These are phyloP conservation scores for Platorchestia sp. DNA, from an alignment of 1,140 invertebrate genomes.

Conservation along the genomic window DNA sequence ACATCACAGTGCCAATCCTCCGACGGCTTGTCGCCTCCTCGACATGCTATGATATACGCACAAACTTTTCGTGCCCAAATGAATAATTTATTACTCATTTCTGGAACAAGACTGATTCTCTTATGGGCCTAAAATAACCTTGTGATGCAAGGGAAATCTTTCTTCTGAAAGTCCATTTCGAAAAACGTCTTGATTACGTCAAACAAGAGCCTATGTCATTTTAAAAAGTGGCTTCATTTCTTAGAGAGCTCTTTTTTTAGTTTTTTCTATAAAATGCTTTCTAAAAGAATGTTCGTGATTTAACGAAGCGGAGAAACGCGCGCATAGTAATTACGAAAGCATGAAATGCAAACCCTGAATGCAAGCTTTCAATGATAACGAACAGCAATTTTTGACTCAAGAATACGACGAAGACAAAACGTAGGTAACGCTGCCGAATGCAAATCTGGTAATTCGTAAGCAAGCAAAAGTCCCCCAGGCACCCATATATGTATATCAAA, in stretches of 20 bases:
- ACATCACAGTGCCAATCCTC: slow-evolving; percentile 47
- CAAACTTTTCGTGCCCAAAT: slow-evolving; percentile 32
- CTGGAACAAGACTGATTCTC: not conserved
- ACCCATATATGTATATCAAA: not conserved
- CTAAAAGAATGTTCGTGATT: not conserved
- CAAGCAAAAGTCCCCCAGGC: not conserved
- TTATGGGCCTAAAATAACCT: not conserved
- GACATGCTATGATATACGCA: slow-evolving; percentile 47
- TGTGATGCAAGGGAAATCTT: not conserved
- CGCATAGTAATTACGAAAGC: not conserved
- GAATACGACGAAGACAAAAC: not conserved
- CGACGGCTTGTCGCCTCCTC: slow-evolving; percentile 52
- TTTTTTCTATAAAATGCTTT: not conserved
- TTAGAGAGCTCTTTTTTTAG: not conserved
- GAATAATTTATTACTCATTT: slow-evolving; percentile 53
- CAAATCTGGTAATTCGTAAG: not conserved
- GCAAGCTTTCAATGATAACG: not conserved
- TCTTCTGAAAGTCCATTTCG: not conserved
- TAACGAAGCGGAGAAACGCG: not conserved
- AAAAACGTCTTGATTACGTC: not conserved
- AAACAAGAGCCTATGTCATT: not conserved
- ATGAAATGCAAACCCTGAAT: not conserved
- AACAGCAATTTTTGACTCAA: not conserved
- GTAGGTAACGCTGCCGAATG: not conserved
- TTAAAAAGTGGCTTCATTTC: not conserved